Conservation (phyloP, 2,113 vertebrate species). For the Cephalophus harveyi region DNA sequence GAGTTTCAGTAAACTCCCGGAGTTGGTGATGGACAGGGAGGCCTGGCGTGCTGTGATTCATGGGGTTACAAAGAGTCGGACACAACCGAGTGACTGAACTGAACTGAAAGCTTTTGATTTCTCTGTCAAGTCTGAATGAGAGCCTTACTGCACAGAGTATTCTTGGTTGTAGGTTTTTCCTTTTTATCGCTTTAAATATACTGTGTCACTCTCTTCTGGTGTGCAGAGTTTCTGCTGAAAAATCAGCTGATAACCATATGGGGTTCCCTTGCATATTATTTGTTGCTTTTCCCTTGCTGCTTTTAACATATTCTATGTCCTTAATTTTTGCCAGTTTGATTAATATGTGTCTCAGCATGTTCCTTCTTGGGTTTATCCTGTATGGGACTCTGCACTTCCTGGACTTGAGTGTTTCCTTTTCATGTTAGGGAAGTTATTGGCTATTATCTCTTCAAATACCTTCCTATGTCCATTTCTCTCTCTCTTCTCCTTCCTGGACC, state of each 20-base stretch:
- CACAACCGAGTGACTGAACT: too few relatives aligned
- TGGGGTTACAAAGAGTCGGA: too few relatives aligned
- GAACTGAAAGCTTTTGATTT: not conserved
- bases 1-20: rapidly evolving
- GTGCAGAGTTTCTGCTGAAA: not conserved
- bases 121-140: not conserved
- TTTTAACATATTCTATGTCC: not conserved
- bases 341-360: not conserved
- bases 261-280: not conserved
- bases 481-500: not conserved
- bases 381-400: not conserved
- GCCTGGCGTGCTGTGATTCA: too few relatives aligned
- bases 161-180: not conserved
- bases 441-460: not conserved
- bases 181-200: not conserved
- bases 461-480: not conserved
- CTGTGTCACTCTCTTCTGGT: not conserved
- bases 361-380: not conserved
- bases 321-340: not conserved
- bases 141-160: not conserved
- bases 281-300: not conserved
- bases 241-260: not conserved
- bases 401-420: not conserved
- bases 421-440: not conserved
- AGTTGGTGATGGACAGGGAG: too few relatives aligned